Conservation (phyloP, 2,797 vertebrate genomes). For the Loriculus beryllinus region DNA sequence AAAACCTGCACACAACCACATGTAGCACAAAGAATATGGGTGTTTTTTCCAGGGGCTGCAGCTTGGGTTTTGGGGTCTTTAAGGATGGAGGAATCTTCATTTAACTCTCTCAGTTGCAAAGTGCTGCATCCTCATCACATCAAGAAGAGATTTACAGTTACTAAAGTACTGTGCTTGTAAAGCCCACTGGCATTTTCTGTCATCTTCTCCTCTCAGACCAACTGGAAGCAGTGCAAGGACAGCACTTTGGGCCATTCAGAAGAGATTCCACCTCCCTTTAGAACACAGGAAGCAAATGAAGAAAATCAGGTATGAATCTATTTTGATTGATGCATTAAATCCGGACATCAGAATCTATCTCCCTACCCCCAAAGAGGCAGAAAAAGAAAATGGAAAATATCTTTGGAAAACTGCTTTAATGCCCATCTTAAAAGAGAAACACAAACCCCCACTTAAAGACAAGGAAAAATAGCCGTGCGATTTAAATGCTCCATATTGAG, state of each 20-base stretch:
- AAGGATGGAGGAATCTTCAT: background rate
- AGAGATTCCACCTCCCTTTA: background rate
- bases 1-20: background rate
- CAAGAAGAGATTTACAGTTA: background rate
- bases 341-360: background rate
- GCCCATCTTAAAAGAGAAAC: background rate
- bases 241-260: background rate
- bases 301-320: background rate
- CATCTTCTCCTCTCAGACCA: background rate
- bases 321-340: background rate
- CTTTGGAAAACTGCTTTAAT: background rate
- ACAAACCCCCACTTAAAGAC: constrained; percentile 8
- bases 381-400: background rate
- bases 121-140: background rate
- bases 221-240: background rate
- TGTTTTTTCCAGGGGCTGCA: background rate
- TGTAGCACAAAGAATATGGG: accelerated
- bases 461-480: background rate
- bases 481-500: constrained; percentile 19
- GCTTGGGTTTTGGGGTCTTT: background rate
- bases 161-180: background rate
- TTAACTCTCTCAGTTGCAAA: background rate
- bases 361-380: background rate
- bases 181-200: background rate
- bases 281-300: background rate